Base-by-base conservation (phyloP, 2,113 vertebrate genomes). In the Crotalus viridis region DNA sequence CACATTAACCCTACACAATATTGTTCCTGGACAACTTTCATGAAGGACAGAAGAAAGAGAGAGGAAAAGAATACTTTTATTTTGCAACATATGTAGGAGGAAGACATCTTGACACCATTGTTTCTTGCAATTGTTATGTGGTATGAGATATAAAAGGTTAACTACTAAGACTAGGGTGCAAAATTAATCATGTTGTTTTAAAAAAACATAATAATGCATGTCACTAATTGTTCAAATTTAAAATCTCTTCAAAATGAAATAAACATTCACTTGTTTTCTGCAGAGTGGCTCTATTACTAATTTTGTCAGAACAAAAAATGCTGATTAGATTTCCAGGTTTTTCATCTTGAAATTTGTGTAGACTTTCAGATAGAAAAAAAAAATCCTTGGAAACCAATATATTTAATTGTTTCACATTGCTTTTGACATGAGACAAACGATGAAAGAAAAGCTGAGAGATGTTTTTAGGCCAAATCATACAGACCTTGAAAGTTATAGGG, bases 261-360 rank as follows among this genome's bases (percentile, higher is more conserved):
- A 92, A 87, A 74, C 85, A 51, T 0, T 0, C 10, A 94, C 43
- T 89, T 1, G 0, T 85, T 52, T 51, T 94, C 91, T 87, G 15
- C 90, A 81, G 48, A 94, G 64, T 0, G 92, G 90, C 90, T 51
- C 4, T 39, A 51, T 92, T 95, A 92, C 88, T 91, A 95, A 5
- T 59, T 74, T 94, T 94, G 94, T 92, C 81, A 94, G 89, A 93
- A 95, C 96, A 96, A 93, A 88, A 0, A 39, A 89, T 95, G 94
- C 57, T 17, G 56, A 89, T 64, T 48, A 52, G 86, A 33, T 89
- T 95, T 97, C 95, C 88, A 95, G 91, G 90, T 95, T 89, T 93
- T 92, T 69, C 95, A 95, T 93, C 90, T 92, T 93, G 90, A 94
- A 94, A 93, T 15, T 81, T 88, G 39, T 69, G 95, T 26, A 90